Evolutionary conservation across 2,888 invertebrate genomes (phyloP).

Genomic region (Tetragonisca angustula): DNA sequence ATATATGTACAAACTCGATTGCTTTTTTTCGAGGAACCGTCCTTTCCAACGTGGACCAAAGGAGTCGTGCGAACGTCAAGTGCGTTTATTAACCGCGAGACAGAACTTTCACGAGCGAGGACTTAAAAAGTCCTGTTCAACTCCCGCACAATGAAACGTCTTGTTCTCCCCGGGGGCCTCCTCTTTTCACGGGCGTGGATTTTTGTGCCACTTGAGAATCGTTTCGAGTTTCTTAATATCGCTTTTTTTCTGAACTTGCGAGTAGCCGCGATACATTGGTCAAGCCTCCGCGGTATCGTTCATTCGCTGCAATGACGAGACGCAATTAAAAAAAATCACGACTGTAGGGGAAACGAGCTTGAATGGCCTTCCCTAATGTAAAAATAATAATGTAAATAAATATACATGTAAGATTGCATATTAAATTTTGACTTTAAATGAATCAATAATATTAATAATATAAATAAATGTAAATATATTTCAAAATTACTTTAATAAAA

Average conservation of each 20-base stretch:
- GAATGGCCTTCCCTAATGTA: too few relatives aligned
- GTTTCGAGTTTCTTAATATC: constrained; percentile 16
- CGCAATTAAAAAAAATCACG: too few relatives aligned
- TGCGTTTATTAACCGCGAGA: constrained; percentile 42
- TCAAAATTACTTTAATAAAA: too few relatives aligned
- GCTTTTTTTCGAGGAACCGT: constrained; percentile 17
- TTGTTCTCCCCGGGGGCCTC: constrained; percentile 50
- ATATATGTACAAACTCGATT: not conserved
- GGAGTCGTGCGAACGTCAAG: constrained; percentile 3
- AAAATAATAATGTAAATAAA: too few relatives aligned
- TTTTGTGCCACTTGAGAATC: constrained; percentile 36
- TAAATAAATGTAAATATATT: too few relatives aligned
- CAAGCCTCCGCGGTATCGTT: not conserved
- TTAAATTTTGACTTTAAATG: too few relatives aligned
- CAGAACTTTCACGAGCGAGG: constrained; percentile 56
- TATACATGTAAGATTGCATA: too few relatives aligned
- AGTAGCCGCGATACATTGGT: constrained; percentile 52
- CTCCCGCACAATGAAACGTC: constrained; percentile 47
- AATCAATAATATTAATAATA: too few relatives aligned
- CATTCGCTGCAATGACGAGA: too few relatives aligned
- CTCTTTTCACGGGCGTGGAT: constrained; percentile 54
- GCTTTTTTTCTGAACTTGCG: constrained; percentile 43
- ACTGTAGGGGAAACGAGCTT: too few relatives aligned
- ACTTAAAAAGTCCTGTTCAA: constrained; percentile 46
- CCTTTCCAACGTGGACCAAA: not conserved